Evolutionary conservation across 1,140 invertebrate species (phyloP).

Genomic region (Teleogryllus occipitalis): DNA sequence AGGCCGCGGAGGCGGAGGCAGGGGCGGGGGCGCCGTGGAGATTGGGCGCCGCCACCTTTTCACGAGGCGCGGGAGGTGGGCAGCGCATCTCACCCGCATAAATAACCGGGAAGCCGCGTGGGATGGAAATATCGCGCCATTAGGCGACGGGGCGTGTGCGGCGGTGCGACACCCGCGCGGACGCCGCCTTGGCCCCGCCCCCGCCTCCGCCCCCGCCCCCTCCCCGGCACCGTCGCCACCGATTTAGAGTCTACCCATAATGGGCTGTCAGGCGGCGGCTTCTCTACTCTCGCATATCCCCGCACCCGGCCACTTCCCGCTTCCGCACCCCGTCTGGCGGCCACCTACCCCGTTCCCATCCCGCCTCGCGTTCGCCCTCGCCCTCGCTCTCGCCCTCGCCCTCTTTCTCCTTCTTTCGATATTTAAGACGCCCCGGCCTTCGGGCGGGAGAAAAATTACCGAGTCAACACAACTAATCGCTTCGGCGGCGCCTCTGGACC

Average conservation of each 20-base stretch:
- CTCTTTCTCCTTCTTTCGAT: neutral
- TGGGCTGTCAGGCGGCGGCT: neutral
- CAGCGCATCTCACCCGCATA: neutral
- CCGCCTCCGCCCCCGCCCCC: neutral
- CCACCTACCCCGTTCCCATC: neutral
- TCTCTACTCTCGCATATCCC: too few species aligned
- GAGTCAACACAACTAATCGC: conserved; percentile 30
- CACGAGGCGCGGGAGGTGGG: neutral
- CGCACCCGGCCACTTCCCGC: too few species aligned
- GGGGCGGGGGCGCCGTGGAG: too few species aligned
- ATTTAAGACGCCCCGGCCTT: neutral
- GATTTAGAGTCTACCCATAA: neutral
- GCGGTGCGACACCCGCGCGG: too few species aligned
- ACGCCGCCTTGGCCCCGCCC: too few species aligned
- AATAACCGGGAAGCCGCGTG: neutral
- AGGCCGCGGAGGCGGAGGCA: too few species aligned
- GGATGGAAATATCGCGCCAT: neutral
- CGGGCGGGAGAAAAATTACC: conserved; percentile 29
- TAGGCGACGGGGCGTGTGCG: neutral
- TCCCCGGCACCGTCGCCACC: too few species aligned
- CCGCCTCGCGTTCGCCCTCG: neutral
- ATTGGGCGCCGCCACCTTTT: too few species aligned
- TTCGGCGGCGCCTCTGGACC: conserved; percentile 19
- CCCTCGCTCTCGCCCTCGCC: neutral
- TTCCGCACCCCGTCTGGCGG: too few species aligned